A percentile compares a stretch with the other conserved stretches of the same genome.
phyloP scores from a whole-genome alignment of 2,113 vertebrate genomes.

The Burhinus oedicnemus region DNA sequence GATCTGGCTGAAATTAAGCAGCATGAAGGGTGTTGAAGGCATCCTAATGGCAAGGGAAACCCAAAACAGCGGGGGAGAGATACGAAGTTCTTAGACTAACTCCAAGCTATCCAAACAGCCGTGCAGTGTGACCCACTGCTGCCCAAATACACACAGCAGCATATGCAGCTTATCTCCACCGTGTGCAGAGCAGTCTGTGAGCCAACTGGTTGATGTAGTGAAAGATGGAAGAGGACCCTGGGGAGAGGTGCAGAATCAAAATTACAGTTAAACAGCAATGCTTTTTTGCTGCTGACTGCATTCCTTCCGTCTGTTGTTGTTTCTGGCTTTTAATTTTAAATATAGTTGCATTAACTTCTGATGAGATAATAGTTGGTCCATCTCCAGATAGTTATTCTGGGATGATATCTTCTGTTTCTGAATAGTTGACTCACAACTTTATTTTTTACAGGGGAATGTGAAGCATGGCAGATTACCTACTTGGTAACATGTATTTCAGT shows the following conservation, averaged over 20 bases:
- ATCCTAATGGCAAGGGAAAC: not conserved
- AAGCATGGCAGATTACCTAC: not conserved
- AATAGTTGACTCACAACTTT: slow-evolving; percentile 24
- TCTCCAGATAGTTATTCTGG: slow-evolving; percentile 37
- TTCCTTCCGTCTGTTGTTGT: slow-evolving; percentile 29
- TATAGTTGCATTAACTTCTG: slow-evolving; percentile 22
- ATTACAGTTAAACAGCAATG: not conserved
- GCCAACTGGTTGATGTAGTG: not conserved
- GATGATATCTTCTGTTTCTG: slow-evolving; percentile 42
- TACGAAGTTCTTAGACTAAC: fast-evolving
- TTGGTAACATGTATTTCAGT: not conserved
- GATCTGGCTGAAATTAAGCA: not conserved
- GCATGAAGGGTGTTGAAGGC: not conserved
- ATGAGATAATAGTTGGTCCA: slow-evolving; percentile 46
- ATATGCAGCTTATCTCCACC: not conserved
- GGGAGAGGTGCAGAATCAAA: slow-evolving; percentile 30
- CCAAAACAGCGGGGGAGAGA: not conserved
- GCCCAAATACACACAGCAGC: not conserved
- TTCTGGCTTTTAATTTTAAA: slow-evolving; percentile 59
- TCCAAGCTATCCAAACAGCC: not conserved
- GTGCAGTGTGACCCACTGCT: not conserved
- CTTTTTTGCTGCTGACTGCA: not conserved
- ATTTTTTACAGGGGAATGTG: slow-evolving; percentile 10
- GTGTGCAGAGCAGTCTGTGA: not conserved
- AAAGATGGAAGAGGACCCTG: not conserved